Evolutionary conservation across 2,888 invertebrate species (phyloP).

Genomic region (Cabera pusaria): DNA sequence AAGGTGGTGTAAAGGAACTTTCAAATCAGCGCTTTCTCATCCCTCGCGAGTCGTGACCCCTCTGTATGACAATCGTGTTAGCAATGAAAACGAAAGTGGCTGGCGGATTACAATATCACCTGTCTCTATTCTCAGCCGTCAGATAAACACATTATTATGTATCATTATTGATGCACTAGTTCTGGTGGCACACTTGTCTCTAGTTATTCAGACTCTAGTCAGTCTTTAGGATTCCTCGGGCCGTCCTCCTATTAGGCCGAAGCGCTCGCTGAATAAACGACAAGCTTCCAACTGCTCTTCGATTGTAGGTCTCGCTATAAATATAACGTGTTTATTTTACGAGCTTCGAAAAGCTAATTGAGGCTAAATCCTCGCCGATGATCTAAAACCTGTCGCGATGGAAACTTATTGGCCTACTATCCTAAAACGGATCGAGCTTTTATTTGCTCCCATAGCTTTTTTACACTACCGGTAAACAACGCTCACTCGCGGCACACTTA

Average conservation of each 20-base stretch:
- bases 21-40: constrained; percentile 30
- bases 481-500: too few species aligned
- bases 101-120: constrained; percentile 17
- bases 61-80: constrained; percentile 31
- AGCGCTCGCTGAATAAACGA: constrained; percentile 2
- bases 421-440: too few species aligned
- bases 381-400: constrained; percentile 11
- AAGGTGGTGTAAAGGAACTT: constrained; percentile 20
- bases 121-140: too few species aligned
- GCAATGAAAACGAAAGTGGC: constrained; percentile 38
- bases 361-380: constrained; percentile 10
- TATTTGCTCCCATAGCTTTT: too few species aligned
- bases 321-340: constrained; percentile 1
- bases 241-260: neutral
- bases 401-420: constrained; percentile 18
- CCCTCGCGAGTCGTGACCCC: constrained; percentile 19
- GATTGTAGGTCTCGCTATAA: neutral
- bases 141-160: constrained; percentile 16
- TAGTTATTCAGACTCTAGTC: constrained; percentile 12
- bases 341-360: constrained; percentile 1
- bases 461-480: too few species aligned
- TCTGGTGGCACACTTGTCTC: constrained; percentile 18
- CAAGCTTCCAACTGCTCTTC: constrained; percentile 2
- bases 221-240: constrained; percentile 6
- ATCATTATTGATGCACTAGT: constrained; percentile 27